Conservation (phyloP, 2,113 vertebrate genomes). For the Pterophyllum scalare region DNA sequence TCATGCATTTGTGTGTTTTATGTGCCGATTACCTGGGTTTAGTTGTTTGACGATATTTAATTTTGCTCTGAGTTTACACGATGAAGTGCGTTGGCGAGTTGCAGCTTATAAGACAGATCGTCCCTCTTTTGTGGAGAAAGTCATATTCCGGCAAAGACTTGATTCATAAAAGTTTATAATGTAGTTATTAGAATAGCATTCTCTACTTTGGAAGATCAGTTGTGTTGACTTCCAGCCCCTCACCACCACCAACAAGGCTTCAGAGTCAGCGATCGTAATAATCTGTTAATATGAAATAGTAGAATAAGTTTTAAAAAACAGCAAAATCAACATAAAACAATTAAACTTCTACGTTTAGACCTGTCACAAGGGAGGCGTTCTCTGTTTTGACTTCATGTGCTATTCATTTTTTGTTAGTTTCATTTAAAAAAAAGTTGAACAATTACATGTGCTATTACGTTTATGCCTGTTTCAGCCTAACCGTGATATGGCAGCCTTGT, state of each 20-base stretch:
- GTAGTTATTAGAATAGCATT: not conserved
- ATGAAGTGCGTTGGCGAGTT: not conserved
- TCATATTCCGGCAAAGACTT: no score
- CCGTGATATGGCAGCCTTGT: not conserved
- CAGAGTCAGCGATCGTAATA: not conserved
- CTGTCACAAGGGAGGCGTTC: not conserved
- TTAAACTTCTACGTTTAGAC: no score
- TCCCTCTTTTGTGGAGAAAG: not conserved
- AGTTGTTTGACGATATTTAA: not conserved
- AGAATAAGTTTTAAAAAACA: not conserved
- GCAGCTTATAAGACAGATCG: not conserved
- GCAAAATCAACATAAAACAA: not conserved
- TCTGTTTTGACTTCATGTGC: not conserved
- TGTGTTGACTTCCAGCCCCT: not conserved
- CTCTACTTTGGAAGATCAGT: not conserved
- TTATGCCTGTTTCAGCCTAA: not conserved
- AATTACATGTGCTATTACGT: no score
- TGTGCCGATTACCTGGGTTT: not conserved
- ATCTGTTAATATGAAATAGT: not conserved
- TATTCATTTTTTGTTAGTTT: no score
- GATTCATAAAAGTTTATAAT: not conserved
- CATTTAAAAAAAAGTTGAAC: no score
- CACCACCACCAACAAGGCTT: not conserved
- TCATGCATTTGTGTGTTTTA: not conserved
- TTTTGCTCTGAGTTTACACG: not conserved